Percentiles rank a stretch among this genome's conserved stretches.
Conservation (phyloP, 2,113 vertebrate genomes). For the Passerina amoena region DNA sequence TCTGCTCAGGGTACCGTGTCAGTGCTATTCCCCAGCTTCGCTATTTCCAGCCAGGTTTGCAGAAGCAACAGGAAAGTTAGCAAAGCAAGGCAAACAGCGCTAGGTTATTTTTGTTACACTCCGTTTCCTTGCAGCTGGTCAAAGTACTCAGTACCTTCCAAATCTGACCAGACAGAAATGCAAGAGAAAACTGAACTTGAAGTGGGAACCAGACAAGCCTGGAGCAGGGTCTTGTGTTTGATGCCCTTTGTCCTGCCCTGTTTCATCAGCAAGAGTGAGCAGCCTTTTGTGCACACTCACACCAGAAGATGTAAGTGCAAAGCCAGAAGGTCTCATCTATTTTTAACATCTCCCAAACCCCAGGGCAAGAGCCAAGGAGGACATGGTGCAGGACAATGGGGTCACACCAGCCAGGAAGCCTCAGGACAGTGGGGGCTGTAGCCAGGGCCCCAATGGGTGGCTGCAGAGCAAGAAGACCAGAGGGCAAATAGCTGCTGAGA, state of each 20-base stretch:
- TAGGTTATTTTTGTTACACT: neutral
- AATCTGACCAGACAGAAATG: neutral
- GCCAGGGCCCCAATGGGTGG: rapidly evolving
- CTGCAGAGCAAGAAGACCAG: neutral
- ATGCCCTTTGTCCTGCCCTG: neutral
- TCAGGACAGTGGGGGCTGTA: rapidly evolving
- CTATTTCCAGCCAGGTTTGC: neutral
- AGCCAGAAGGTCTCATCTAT: neutral
- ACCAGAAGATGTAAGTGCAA: neutral
- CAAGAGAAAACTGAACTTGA: neutral
- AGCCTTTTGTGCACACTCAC: neutral
- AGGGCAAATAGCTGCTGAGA: neutral
- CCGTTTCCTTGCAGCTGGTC: neutral
- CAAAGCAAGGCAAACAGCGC: neutral
- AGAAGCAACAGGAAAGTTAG: neutral
- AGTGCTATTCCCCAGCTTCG: neutral
- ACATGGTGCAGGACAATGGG: neutral
- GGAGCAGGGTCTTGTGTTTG: neutral
- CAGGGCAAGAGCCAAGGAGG: neutral
- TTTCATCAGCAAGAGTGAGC: neutral
- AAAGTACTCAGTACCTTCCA: neutral
- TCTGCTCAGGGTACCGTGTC: neutral
- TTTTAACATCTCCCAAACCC: neutral
- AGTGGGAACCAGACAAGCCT: neutral
- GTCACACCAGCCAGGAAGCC: neutral